phyloP scores from a whole-genome alignment of 2,888 invertebrate genomes.

The Leptarthrus brevirostris region DNA sequence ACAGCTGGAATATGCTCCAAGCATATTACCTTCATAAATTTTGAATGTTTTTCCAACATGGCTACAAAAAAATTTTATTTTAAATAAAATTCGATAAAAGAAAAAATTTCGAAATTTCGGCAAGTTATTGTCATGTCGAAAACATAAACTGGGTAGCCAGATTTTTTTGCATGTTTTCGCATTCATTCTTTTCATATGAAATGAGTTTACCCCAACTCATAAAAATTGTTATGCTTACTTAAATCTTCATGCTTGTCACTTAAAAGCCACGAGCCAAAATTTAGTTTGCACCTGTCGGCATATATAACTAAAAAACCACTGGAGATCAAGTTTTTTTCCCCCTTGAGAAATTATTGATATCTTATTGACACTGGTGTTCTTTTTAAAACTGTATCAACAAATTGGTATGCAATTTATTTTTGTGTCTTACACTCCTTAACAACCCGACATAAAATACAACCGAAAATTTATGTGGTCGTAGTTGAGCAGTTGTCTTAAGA shows the following conservation, averaged over 20 bases:
- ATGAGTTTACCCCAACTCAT: too few species aligned
- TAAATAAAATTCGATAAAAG: background rate
- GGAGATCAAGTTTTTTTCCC: background rate
- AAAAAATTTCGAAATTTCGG: background rate
- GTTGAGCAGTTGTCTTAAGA: background rate
- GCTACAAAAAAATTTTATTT: background rate
- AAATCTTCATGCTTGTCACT: background rate
- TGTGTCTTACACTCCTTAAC: background rate
- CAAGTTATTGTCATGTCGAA: background rate
- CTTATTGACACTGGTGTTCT: too few species aligned
- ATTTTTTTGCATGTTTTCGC: background rate
- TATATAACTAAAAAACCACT: background rate
- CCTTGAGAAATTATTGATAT: background rate
- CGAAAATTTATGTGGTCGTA: too few species aligned
- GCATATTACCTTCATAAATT: background rate
- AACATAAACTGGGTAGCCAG: background rate
- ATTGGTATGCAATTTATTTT: background rate
- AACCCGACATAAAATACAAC: background rate
- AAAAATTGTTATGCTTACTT: background rate
- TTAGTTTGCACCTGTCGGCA: background rate
- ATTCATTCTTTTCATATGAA: too few species aligned
- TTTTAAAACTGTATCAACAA: background rate
- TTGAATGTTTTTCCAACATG: conserved; percentile 3
- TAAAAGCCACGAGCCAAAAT: background rate
- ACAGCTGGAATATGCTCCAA: conserved; percentile 15